phyloP scores from a whole-genome alignment of 1,140 invertebrate species.

The Odontomachus brunneus region DNA sequence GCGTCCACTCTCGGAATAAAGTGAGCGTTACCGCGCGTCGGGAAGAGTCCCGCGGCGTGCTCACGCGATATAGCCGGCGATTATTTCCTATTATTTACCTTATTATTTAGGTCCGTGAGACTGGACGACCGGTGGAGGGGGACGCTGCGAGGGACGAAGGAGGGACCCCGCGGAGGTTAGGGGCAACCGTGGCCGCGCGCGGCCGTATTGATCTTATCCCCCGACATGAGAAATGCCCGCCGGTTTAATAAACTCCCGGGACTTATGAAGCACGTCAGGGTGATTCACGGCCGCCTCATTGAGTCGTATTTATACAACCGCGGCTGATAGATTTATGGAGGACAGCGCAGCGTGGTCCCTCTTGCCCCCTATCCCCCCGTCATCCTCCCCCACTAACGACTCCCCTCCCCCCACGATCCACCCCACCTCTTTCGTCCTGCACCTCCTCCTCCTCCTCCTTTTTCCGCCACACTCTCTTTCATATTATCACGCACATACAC shows the following conservation, averaged over 20 bases:
- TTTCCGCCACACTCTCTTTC: constrained; percentile 59
- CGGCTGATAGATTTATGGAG: constrained; percentile 86
- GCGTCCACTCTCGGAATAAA: constrained; percentile 26
- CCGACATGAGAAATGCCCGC: constrained; percentile 86
- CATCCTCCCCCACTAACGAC: constrained; percentile 65
- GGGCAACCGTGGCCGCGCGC: constrained; percentile 80
- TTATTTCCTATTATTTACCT: constrained; percentile 79
- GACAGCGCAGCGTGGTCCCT: constrained; percentile 85
- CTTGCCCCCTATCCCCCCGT: constrained; percentile 67
- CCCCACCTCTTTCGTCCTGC: constrained; percentile 71
- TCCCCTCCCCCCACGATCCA: constrained; percentile 37
- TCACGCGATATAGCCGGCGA: constrained; percentile 72
- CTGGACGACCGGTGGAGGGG: constrained; percentile 40
- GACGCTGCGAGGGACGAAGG: constrained; percentile 58
- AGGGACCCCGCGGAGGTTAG: constrained; percentile 75
- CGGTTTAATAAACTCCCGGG: constrained; percentile 86
- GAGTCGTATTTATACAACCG: constrained; percentile 86
- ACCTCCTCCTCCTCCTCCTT: constrained; percentile 48
- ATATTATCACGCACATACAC: constrained; percentile 55
- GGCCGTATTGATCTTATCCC: constrained; percentile 86
- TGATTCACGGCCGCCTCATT: constrained; percentile 86
- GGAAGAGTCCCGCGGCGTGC: constrained; percentile 49
- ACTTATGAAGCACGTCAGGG: constrained; percentile 86
- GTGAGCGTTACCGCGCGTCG: constrained; percentile 32
- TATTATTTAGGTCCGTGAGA: constrained; percentile 74